Evolutionary conservation across 2,888 invertebrate genomes (phyloP).

Genomic region (Neoascia interrupta): DNA sequence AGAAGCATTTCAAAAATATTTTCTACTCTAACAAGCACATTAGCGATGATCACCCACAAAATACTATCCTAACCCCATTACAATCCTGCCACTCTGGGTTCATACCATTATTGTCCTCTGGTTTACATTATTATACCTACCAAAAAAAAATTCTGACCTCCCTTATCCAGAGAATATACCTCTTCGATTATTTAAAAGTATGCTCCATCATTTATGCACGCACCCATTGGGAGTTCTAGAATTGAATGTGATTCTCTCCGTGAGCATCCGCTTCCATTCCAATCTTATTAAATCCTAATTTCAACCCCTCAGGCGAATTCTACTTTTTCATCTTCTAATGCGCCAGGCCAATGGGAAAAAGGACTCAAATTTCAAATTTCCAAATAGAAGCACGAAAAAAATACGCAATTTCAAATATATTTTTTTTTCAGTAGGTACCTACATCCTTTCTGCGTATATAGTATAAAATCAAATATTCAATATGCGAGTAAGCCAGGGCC

Average conservation of each 20-base stretch:
- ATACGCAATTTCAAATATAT: conserved; percentile 36
- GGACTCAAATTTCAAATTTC: conserved; percentile 9
- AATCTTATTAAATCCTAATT: conserved; percentile 35
- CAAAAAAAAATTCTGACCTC: too few species aligned
- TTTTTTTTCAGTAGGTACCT: neutral
- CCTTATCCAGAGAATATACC: too few species aligned
- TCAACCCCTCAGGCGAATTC: conserved; percentile 9
- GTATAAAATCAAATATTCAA: conserved; percentile 43
- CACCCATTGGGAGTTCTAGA: neutral
- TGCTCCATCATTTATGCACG: conserved; percentile 4
- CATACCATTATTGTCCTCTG: too few species aligned
- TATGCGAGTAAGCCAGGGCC: neutral
- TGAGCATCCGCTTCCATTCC: conserved; percentile 10
- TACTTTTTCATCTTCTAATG: conserved; percentile 36
- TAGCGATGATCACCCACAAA: too few species aligned
- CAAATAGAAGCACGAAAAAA: neutral
- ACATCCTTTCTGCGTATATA: neutral
- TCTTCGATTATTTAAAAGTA: conserved; percentile 15
- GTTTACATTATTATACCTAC: too few species aligned
- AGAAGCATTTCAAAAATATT: too few species aligned
- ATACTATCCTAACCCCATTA: too few species aligned
- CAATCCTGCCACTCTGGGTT: too few species aligned
- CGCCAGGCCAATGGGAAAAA: neutral
- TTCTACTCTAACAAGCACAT: too few species aligned
- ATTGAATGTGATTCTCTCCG: conserved; percentile 28